These are phyloP conservation scores for Mycogona germanica DNA, from an alignment of 2,888 invertebrate genomes.

Conservation along the genomic window DNA sequence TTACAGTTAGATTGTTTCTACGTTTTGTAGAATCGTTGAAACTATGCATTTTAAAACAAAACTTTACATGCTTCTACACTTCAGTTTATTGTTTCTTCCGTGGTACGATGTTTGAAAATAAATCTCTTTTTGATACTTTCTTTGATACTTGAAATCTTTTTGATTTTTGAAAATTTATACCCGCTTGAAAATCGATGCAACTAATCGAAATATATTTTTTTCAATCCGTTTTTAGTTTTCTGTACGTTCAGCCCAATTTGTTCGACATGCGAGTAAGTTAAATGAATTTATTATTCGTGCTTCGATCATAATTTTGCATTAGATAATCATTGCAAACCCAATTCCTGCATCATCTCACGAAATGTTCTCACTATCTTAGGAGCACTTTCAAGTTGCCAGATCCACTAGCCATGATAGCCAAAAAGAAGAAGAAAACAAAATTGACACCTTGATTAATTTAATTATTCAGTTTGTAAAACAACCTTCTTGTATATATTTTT, in stretches of 20 bases:
- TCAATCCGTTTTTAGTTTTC: too few relatives aligned
- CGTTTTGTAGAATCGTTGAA: too few relatives aligned
- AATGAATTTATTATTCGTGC: not conserved
- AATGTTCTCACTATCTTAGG: slow-evolving; percentile 8
- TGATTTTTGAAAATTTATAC: not conserved
- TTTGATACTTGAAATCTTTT: not conserved
- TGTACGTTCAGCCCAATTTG: slow-evolving; percentile 96
- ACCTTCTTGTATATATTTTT: too few relatives aligned
- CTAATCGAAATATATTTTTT: too few relatives aligned
- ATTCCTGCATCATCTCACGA: not conserved
- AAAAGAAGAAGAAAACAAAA: slow-evolving; percentile 12
- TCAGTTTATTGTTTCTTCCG: too few relatives aligned
- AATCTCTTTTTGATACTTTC: too few relatives aligned
- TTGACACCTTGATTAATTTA: too few relatives aligned
- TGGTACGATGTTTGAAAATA: too few relatives aligned
- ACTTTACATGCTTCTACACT: too few relatives aligned
- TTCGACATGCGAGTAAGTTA: slow-evolving; percentile 70
- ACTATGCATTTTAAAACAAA: too few relatives aligned
- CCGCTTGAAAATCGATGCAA: not conserved
- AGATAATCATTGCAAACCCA: not conserved
- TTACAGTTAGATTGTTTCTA: too few relatives aligned
- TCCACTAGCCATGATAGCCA: slow-evolving; percentile 9
- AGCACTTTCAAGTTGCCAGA: slow-evolving; percentile 17
- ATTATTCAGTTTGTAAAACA: too few relatives aligned
- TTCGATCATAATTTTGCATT: not conserved